phyloP scores from a whole-genome alignment of 2,888 invertebrate genomes.

The Drosophila picticornis region DNA sequence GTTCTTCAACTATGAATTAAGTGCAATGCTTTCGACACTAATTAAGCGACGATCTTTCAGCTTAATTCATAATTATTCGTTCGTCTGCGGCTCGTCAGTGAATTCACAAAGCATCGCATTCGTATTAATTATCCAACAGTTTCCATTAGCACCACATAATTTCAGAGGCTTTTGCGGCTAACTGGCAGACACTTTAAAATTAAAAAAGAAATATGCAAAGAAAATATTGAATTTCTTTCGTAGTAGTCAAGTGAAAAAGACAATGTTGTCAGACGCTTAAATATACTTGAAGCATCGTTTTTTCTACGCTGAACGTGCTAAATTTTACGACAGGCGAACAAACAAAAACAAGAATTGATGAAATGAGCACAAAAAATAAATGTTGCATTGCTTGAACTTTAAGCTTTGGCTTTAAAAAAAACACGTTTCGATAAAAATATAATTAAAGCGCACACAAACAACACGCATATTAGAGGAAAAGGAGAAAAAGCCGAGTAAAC shows the following conservation, averaged over 20 bases:
- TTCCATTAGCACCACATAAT: slow-evolving; percentile 28
- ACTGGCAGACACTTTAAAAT: slow-evolving; percentile 10
- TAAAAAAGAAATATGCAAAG: slow-evolving; percentile 9
- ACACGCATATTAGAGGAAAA: slow-evolving; percentile 13
- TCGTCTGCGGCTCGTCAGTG: slow-evolving; percentile 20
- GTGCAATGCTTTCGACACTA: slow-evolving; percentile 48
- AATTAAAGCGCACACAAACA: slow-evolving; percentile 31
- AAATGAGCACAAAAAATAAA: slow-evolving; percentile 18
- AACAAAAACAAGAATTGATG: slow-evolving; percentile 13
- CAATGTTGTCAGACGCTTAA: slow-evolving; percentile 15
- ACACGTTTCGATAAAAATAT: slow-evolving; percentile 33
- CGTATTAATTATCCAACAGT: slow-evolving; percentile 46
- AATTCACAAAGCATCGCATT: slow-evolving; percentile 13
- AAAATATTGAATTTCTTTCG: slow-evolving; percentile 35
- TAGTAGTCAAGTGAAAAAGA: slow-evolving; percentile 42
- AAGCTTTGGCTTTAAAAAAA: slow-evolving; percentile 26
- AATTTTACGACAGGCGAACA: slow-evolving; percentile 48
- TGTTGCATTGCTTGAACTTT: slow-evolving; percentile 13
- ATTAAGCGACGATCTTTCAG: slow-evolving; percentile 57
- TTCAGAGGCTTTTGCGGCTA: slow-evolving; percentile 31
- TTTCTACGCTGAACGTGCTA: slow-evolving; percentile 43
- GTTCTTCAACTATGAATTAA: slow-evolving; percentile 22
- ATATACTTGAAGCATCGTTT: slow-evolving; percentile 15
- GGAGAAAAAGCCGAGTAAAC: slow-evolving; percentile 24
- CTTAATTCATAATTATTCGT: slow-evolving; percentile 29